Evolutionary conservation across 2,113 vertebrate species (phyloP).

Genomic region (Paratilapia polleni): DNA sequence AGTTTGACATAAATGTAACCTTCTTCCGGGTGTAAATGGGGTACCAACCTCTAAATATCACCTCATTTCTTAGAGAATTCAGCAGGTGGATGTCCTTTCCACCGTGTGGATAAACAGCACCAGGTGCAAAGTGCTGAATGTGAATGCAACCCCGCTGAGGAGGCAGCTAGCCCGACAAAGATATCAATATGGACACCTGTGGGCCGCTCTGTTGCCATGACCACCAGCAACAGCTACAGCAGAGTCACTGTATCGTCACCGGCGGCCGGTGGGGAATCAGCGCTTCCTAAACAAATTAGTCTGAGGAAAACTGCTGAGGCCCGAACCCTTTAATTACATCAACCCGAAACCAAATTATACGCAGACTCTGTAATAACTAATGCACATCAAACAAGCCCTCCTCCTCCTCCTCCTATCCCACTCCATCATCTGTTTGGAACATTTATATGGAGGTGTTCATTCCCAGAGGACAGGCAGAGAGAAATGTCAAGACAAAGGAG

Average conservation of each 20-base stretch:
- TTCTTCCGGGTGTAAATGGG: neutral
- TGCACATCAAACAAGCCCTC: constrained; percentile 41
- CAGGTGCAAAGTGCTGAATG: constrained; percentile 28
- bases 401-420: constrained; percentile 20
- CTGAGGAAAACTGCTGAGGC: constrained; percentile 62
- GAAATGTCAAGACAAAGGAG: constrained; percentile 72
- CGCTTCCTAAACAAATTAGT: constrained; percentile 72
- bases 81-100: neutral
- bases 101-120: constrained; percentile 12
- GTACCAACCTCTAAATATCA: neutral
- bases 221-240: constrained; percentile 50
- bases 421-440: constrained; percentile 48
- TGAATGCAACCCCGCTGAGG: constrained; percentile 17
- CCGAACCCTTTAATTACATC: constrained; percentile 68
- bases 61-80: neutral
- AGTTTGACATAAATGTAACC: neutral
- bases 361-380: constrained; percentile 56
- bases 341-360: constrained; percentile 63
- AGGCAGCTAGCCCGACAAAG: constrained; percentile 31
- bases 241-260: constrained; percentile 10
- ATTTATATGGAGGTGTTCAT: constrained; percentile 52
- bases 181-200: constrained; percentile 58
- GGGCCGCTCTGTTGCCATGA: constrained; percentile 60
- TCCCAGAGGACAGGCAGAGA: constrained; percentile 58
- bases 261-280: constrained; percentile 25